Base-by-base conservation (phyloP, 2,113 vertebrate species). In the Erythrocercus mccallii region DNA sequence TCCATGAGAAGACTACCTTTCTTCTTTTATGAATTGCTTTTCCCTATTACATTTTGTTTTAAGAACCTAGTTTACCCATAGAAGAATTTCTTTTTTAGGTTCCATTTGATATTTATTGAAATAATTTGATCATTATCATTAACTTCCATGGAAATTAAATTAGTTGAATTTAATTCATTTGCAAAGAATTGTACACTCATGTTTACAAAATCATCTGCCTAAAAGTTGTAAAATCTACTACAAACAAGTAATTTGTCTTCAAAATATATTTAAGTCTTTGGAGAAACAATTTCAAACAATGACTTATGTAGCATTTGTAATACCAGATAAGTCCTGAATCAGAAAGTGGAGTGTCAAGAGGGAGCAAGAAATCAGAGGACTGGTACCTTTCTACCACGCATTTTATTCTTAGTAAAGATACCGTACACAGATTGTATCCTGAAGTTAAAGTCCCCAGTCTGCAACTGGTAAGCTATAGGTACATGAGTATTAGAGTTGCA, bases 351-450 rank as follows among this genome's bases (percentile, higher is more conserved):
- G 15, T 45, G 23, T 15, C 38, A 76, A 58, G 16, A 66, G 5
- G 11, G 12, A 71, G 16, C 6, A 76, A 83, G 71, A 82, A 61
- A 42, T 42, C 44, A 45, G 61, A 58, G 15, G 28, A 14, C 5
- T 47, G 10, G 11, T 38, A 30, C 12, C 8, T 78, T 85, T 16
- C 15, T 58, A 42, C 10, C 7, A 17, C 15, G 37, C 1, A 7
- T 54, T 66, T 35, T 62, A 35, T 35, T 87, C 13, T 37, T 35
- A 14, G 7, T 53, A 12, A n/a, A 20, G 37, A 33, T 57, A 30
- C 1, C 0, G 0, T 11, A 7, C 5, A 30, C 61, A 37, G 2
- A n/a, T 40, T 61, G 17, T 11, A 71, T 44, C 12, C 47, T 33
- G 24, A 58, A 44, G 10, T 66, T 53, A 30, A 93, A 73, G 4